phyloP scores from a whole-genome alignment of 2,113 vertebrate genomes.

The Lophius piscatorius region DNA sequence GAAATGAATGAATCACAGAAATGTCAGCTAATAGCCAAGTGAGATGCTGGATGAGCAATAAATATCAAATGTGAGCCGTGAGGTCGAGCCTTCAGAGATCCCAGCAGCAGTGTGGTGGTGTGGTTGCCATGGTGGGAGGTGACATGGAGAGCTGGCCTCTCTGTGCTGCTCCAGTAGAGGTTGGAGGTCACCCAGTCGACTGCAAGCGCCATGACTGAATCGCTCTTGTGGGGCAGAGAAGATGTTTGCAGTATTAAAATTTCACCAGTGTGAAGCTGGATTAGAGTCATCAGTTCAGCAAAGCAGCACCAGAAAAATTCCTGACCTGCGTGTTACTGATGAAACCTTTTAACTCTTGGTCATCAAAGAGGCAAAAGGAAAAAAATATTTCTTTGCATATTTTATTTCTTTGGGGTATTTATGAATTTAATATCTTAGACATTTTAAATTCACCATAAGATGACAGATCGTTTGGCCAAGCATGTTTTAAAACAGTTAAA shows the following conservation, averaged over 20 bases:
- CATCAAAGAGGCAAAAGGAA: no score
- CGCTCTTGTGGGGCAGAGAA: constrained; percentile 50
- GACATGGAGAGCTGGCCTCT: constrained; percentile 74
- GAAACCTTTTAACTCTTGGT: no score
- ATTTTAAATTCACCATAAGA: no score
- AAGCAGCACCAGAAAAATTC: no score
- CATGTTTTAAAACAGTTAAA: no score
- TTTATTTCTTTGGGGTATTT: no score
- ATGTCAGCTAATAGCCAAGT: not conserved
- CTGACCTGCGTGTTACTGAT: no score
- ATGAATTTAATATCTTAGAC: no score
- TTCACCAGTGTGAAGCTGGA: no score
- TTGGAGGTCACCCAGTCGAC: constrained; percentile 91
- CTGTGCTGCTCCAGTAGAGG: constrained; percentile 87
- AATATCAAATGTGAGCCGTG: not conserved
- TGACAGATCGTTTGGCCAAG: no score
- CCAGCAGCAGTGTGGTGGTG: constrained; percentile 70
- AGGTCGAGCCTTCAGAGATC: constrained; percentile 57
- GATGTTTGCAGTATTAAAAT: not conserved
- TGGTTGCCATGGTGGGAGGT: constrained; percentile 70
- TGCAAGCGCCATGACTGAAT: constrained; percentile 79
- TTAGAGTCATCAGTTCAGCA: no score
- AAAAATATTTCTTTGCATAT: no score
- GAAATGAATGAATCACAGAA: not conserved
- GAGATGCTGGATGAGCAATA: not conserved